Evolutionary conservation across 2,888 invertebrate species (phyloP), one percentile per base, ranked within the genome.

Genomic region (Ellobium chinense): DNA sequence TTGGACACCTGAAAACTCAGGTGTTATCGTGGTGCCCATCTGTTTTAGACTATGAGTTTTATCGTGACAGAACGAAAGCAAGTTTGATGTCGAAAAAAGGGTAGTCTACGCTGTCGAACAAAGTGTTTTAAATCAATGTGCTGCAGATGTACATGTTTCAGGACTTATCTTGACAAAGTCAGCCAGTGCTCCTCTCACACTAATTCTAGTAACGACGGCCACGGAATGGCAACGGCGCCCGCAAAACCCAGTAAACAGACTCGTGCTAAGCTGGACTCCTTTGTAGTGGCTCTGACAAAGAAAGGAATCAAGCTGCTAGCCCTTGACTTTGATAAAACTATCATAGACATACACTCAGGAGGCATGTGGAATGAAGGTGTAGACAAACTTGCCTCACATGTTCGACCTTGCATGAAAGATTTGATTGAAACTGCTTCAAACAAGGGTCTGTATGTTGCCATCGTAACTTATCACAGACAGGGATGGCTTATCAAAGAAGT

Each of bases 391-490:
- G 85, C 84, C 1, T 83, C 86, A 27, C 87, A 90, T 73, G 88
- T 91, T 36, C 84, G 91, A 12, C 91, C 91, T 1, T 90, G 91
- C 76, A 89, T 92, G 83, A 85, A 84, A 76, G 88, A 89, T 60
- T 80, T 91, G n/a, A 83, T 92, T 31, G 84, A 87, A 70, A 83
- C 84, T 18, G 89, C 90, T 24, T 82, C 89, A 18, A 86, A 88
- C 29, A 84, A 86, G 34, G 85, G 86, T 24, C 54, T 90, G 7
- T 84, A 86, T 73, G 88, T 91, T 34, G 89, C 89, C 69, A 88
- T 92, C 72, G 92, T 92, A 7, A 92, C 92, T 0, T 91, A 89
- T 78, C 90, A 89, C 65, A 85, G 85, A 76, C 91, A 91, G 81
- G 88, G 88, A 5, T 88, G 87, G 85, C 81, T 91, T 24, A 91